Evolutionary conservation across 1,140 invertebrate genomes (phyloP), one percentile per base, ranked within the genome.

Genomic region (Steinernema khuongi): DNA sequence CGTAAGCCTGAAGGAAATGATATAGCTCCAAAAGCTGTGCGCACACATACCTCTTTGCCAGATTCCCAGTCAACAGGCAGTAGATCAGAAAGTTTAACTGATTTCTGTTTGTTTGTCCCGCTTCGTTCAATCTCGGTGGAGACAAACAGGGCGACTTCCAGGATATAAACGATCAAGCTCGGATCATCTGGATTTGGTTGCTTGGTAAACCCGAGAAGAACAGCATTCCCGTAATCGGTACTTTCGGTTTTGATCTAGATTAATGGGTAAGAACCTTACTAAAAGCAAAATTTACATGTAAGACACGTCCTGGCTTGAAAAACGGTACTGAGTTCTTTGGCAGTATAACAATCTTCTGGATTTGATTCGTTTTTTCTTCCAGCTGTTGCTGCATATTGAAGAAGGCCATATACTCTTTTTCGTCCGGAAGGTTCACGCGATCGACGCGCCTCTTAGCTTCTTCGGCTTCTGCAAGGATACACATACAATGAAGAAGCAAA

Each of bases 201-300:
- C 75, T 89, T 88, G 80, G 92, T 91, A 81, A 94, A 96, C 86
- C 95, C 96, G 0, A 99, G 89, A 50, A 98, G 90, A 29, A 94
- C 92, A 33, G 94, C 94, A 95, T 96, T 99, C 78, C 94, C 95
- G 86, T 94, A 98, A 84, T 94, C 91, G 73, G 92, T 88, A 0
- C 91, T 90, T 68, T 91, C 91, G 80, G 91, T 92, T 87, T 93
- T 92, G 1, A 96, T 89, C 91, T 94, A 76, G 69, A 79, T 79
- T 70, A 71, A 68, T 72, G 1, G 11, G 0, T 41, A 26, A 1
- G n/a, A n/a, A n/a, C n/a, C n/a, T 7, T 14, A 71, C 31, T 17
- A 22, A 31, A 22, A 33, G n/a, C 22, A 75, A 75, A 32, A 72
- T 77, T 83, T 87, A 94, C 93, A 87, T 94, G 93, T 1, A 98